Percentiles rank a stretch among this genome's conserved stretches.
phyloP scores from a whole-genome alignment of 2,888 invertebrate species.

The Sthenelais limicola region DNA sequence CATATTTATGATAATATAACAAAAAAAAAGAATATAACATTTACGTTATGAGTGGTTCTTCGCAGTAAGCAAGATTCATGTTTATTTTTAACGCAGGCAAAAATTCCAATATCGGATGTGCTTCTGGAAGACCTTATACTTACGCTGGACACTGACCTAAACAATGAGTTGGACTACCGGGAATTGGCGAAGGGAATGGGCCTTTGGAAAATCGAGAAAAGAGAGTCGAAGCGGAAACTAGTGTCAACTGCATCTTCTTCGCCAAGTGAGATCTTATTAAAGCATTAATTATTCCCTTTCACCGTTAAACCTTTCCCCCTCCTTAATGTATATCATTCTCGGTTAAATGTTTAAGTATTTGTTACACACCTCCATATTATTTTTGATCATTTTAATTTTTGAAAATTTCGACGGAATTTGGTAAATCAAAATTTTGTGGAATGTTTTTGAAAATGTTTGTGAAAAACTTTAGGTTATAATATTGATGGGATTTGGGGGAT shows the following conservation, averaged over 20 bases:
- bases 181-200: slow-evolving; percentile 65
- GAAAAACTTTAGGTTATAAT: too few relatives aligned
- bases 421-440: too few relatives aligned
- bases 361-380: too few relatives aligned
- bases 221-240: slow-evolving; percentile 52
- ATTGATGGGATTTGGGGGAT: too few relatives aligned
- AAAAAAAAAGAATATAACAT: neutral
- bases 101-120: slow-evolving; percentile 62
- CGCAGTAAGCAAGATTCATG: neutral
- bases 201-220: slow-evolving; percentile 58
- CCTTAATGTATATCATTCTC: too few relatives aligned
- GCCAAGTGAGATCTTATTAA: slow-evolving; percentile 35
- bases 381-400: too few relatives aligned
- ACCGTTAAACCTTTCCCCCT: too few relatives aligned
- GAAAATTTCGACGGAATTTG: too few relatives aligned
- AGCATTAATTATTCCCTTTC: too few relatives aligned
- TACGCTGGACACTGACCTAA: slow-evolving; percentile 63
- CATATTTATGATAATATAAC: too few relatives aligned
- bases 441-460: too few relatives aligned
- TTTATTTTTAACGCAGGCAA: slow-evolving; percentile 54
- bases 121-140: slow-evolving; percentile 68
- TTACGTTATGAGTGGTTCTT: neutral
- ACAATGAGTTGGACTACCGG: slow-evolving; percentile 64
- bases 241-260: slow-evolving; percentile 5
- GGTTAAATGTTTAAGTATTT: too few relatives aligned